phyloP scores from a whole-genome alignment of 2,797 vertebrate species.

The Argyrosomus regius region DNA sequence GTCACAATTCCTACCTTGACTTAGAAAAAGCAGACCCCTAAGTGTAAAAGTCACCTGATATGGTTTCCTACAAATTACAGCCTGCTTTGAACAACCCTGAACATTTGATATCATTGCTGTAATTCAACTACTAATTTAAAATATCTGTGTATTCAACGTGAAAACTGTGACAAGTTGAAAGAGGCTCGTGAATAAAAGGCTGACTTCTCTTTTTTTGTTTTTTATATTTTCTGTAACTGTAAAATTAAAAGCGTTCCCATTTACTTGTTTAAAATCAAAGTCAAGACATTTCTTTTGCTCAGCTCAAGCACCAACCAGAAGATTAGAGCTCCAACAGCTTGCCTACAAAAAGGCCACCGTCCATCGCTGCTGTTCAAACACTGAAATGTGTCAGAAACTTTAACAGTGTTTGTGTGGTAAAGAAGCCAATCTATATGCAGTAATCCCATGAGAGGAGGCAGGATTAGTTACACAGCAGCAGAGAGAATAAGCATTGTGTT shows the following conservation, averaged over 20 bases:
- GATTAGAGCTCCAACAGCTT: conserved; percentile 31
- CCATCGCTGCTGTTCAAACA: conserved; percentile 33
- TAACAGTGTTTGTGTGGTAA: conserved; percentile 8
- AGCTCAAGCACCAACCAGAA: conserved; percentile 18
- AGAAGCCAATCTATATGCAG: conserved; percentile 30
- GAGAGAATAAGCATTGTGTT: conserved; percentile 51
- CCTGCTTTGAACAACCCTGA: not conserved
- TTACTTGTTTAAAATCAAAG: conserved; percentile 18
- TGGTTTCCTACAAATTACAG: not conserved
- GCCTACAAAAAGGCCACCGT: conserved; percentile 39
- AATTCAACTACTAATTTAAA: conserved; percentile 8
- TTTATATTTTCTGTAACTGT: not conserved
- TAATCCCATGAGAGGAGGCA: conserved; percentile 52
- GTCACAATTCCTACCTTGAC: not conserved
- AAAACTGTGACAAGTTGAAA: conserved; percentile 21
- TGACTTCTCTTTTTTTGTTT: not conserved
- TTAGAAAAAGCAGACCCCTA: not conserved
- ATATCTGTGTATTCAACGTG: not conserved
- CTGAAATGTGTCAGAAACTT: conserved; percentile 37
- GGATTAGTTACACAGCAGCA: conserved; percentile 56
- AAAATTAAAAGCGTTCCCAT: conserved; percentile 24
- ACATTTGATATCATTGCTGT: conserved; percentile 13
- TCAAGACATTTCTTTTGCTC: conserved; percentile 29
- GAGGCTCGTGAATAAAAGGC: conserved; percentile 31
- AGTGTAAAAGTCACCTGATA: not conserved